A percentile compares a stretch with the other conserved stretches of the same genome.
Conservation (phyloP, 1,140 invertebrate genomes). For the Zophobas atratus region DNA sequence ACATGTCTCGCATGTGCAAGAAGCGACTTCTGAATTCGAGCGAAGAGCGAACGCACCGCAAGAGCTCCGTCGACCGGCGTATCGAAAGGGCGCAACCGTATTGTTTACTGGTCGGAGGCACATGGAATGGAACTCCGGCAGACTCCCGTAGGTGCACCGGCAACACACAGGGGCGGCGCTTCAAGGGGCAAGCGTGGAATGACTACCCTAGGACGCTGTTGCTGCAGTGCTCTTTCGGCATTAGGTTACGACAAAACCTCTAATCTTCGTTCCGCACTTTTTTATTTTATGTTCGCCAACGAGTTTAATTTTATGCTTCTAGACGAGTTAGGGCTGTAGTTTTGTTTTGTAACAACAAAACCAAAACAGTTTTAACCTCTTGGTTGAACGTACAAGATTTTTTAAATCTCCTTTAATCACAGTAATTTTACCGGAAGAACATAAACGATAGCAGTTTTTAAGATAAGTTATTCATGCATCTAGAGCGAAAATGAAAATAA, state of each 20-base stretch:
- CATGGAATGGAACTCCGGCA: constrained; percentile 28
- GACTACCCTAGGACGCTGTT: background rate
- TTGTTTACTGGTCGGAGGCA: constrained; percentile 38
- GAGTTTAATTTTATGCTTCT: too few relatives aligned
- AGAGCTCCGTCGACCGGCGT: constrained; percentile 26
- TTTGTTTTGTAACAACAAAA: too few relatives aligned
- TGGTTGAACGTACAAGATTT: too few relatives aligned
- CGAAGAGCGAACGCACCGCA: constrained; percentile 18
- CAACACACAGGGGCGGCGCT: constrained; percentile 7
- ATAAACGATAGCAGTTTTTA: too few relatives aligned
- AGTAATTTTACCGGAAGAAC: too few relatives aligned
- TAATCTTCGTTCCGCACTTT: background rate
- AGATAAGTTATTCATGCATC: too few relatives aligned
- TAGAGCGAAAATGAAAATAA: too few relatives aligned
- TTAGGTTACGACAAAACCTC: background rate
- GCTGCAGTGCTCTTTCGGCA: too few relatives aligned
- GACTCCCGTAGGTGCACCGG: constrained; percentile 33
- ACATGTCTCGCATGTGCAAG: constrained; percentile 39
- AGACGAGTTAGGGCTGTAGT: too few relatives aligned
- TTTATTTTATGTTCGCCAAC: too few relatives aligned
- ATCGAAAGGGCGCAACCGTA: constrained; percentile 39
- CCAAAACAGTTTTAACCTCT: too few relatives aligned
- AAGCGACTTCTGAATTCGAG: background rate
- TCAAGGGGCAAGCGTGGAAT: constrained; percentile 1
- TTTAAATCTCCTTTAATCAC: too few relatives aligned